These are phyloP conservation scores for Chunga burmeisteri DNA, from an alignment of 2,113 vertebrate genomes.

Conservation along the genomic window DNA sequence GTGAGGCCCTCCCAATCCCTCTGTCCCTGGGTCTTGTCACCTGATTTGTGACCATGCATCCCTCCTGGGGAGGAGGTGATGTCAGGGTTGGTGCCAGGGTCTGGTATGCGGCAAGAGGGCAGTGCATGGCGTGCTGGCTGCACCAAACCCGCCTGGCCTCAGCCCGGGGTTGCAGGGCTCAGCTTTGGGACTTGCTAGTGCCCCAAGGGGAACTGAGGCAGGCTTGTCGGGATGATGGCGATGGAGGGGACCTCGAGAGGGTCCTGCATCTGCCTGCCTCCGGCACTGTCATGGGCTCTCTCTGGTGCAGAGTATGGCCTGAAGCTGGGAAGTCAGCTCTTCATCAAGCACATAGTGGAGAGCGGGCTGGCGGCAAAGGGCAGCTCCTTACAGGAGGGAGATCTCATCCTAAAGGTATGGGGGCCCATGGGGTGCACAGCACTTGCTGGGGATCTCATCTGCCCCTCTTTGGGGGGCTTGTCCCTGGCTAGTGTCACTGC, in stretches of 20 bases:
- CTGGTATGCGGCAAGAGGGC: neutral
- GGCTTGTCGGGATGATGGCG: rapidly evolving
- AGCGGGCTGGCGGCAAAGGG: slow-evolving; percentile 85
- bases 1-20: slow-evolving; percentile 56
- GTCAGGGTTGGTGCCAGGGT: neutral
- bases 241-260: neutral
- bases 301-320: slow-evolving; percentile 88
- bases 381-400: slow-evolving; percentile 87
- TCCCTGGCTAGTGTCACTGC: neutral
- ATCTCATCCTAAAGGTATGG: slow-evolving; percentile 92
- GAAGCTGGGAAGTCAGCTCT: slow-evolving; percentile 96
- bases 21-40: neutral
- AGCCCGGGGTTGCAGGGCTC: neutral
- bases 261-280: neutral
- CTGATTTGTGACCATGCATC: neutral
- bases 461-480: rapidly evolving
- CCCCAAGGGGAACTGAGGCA: rapidly evolving
- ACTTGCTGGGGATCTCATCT: neutral
- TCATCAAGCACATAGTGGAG: slow-evolving; percentile 94
- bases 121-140: neutral
- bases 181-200: neutral
- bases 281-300: rapidly evolving
- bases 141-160: neutral
- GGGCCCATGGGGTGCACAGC: rapidly evolving
- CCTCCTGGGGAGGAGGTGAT: rapidly evolving